Evolutionary conservation across 2,113 vertebrate genomes (phyloP).

Genomic region (Malurus cyaneus): DNA sequence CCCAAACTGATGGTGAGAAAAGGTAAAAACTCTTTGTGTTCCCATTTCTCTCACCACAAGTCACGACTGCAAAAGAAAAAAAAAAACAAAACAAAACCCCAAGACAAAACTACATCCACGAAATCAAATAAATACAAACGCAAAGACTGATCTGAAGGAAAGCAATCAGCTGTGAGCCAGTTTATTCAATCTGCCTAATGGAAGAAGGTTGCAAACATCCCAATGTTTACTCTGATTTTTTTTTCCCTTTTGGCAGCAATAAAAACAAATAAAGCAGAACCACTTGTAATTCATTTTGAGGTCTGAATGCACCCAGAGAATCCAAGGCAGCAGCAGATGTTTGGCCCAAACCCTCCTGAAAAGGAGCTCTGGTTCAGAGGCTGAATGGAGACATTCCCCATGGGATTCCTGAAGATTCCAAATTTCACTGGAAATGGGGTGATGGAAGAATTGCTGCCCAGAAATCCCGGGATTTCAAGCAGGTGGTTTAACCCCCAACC

Average conservation of each 20-base stretch:
- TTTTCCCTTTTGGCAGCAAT: slow-evolving; percentile 20
- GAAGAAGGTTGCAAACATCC: slow-evolving; percentile 58
- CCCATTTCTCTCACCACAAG: not conserved
- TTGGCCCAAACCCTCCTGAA: not conserved
- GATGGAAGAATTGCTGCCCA: accelerated
- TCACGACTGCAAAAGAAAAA: not conserved
- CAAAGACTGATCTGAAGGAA: slow-evolving; percentile 22
- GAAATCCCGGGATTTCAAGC: accelerated
- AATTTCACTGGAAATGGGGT: too few relatives aligned
- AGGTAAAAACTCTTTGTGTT: not conserved
- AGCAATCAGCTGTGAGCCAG: slow-evolving; percentile 46
- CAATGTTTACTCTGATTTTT: slow-evolving; percentile 35
- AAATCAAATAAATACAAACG: slow-evolving; percentile 24
- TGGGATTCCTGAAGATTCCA: too few relatives aligned
- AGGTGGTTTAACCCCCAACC: not conserved
- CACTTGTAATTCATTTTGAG: not conserved
- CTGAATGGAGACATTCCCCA: too few relatives aligned
- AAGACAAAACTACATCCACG: not conserved
- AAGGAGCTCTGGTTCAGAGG: too few relatives aligned
- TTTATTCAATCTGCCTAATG: slow-evolving; percentile 63
- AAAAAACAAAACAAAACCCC: not conserved
- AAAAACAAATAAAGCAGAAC: slow-evolving; percentile 40
- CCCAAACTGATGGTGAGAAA: accelerated
- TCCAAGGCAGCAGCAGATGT: not conserved
- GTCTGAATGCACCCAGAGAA: not conserved